Percentiles rank a stretch among this genome's conserved stretches.
Evolutionary conservation across 2,113 vertebrate species (phyloP).

Genomic region (Prietella phreatophila): DNA sequence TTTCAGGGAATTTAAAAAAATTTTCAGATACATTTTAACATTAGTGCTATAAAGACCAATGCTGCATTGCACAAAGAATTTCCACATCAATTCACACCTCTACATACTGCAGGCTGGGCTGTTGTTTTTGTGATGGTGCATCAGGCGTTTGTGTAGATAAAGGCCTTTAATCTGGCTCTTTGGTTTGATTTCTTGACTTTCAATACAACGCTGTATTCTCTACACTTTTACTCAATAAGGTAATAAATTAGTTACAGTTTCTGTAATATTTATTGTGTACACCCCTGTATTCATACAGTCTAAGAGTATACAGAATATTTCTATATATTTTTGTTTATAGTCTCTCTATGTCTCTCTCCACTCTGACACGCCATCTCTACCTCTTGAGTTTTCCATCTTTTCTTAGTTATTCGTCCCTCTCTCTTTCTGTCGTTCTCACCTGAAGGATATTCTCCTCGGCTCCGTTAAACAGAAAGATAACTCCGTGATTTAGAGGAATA

Average conservation of each 20-base stretch:
- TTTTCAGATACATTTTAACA: not conserved
- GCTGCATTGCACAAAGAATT: not conserved
- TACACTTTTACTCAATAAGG: not conserved
- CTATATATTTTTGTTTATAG: not conserved
- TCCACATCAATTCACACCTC: not conserved
- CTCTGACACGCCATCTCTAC: not conserved
- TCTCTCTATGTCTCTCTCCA: not conserved
- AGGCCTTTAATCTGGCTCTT: not conserved
- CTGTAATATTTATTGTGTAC: not conserved
- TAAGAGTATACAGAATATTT: not conserved
- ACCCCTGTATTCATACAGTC: not conserved
- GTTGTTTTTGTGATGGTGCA: not conserved
- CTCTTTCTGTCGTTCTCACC: slow-evolving; percentile 67
- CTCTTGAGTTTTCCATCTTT: not conserved
- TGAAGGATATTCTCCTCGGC: slow-evolving; percentile 95
- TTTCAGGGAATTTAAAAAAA: not conserved
- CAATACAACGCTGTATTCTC: not conserved
- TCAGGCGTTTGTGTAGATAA: not conserved
- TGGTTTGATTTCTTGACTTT: not conserved
- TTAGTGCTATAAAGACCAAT: not conserved
- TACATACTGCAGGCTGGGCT: not conserved
- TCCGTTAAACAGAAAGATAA: slow-evolving; percentile 97
- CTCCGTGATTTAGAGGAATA: slow-evolving; percentile 81
- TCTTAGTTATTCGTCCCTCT: not conserved
- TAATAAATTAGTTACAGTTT: not conserved